These are phyloP conservation scores for Drosophila nebulosa DNA, from an alignment of 1,140 invertebrate species.

Conservation along the genomic window DNA sequence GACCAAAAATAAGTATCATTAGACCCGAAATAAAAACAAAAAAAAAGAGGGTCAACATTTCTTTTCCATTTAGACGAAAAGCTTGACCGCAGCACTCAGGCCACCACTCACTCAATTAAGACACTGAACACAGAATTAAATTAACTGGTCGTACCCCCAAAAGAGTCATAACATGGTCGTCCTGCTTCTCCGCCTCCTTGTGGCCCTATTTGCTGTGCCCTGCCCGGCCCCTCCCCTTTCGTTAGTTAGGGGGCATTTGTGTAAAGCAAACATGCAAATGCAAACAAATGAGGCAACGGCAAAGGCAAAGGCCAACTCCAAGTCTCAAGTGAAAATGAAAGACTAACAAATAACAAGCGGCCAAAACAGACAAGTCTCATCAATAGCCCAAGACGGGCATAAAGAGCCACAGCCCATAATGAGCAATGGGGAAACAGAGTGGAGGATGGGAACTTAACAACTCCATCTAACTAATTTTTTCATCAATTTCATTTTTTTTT, in stretches of 20 bases:
- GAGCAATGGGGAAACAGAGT: slow-evolving; percentile 11
- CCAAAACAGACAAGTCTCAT: slow-evolving; percentile 28
- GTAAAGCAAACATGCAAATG: slow-evolving; percentile 57
- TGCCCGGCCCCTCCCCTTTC: not conserved
- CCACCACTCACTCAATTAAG: slow-evolving; percentile 65
- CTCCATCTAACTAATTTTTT: not conserved
- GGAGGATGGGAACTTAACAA: not conserved
- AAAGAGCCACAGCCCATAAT: slow-evolving; percentile 39
- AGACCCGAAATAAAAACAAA: slow-evolving; percentile 8
- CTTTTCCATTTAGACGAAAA: slow-evolving; percentile 41
- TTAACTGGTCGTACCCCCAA: slow-evolving; percentile 60
- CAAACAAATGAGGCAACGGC: slow-evolving; percentile 41
- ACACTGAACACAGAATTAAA: slow-evolving; percentile 62
- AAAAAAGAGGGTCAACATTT: slow-evolving; percentile 35
- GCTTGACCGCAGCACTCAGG: slow-evolving; percentile 35
- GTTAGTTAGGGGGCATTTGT: slow-evolving; percentile 15
- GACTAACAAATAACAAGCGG: slow-evolving; percentile 43
- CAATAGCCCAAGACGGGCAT: slow-evolving; percentile 53
- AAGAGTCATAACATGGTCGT: slow-evolving; percentile 59
- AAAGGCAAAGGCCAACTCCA: slow-evolving; percentile 40
- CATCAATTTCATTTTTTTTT: not conserved
- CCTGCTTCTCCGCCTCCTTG: not conserved
- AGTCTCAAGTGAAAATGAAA: slow-evolving; percentile 63
- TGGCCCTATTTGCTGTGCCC: not conserved
- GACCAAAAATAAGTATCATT: not conserved